These are phyloP conservation scores for Wiebesia pumilae DNA, from an alignment of 1,140 invertebrate genomes.

Conservation along the genomic window DNA sequence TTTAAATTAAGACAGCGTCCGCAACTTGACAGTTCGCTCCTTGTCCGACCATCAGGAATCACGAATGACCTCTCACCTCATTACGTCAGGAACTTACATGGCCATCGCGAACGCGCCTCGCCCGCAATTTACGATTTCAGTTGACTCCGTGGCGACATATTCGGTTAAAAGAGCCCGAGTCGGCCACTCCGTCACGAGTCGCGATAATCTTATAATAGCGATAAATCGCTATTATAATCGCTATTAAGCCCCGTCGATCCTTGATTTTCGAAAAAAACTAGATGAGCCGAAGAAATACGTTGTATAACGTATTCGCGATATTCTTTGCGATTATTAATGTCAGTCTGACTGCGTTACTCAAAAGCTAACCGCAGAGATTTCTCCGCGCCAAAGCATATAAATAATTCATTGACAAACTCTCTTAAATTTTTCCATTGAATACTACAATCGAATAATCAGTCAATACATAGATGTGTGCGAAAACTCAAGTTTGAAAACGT, in stretches of 20 bases:
- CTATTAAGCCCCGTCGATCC: not conserved
- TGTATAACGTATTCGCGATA: too few species aligned
- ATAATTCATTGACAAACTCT: too few species aligned
- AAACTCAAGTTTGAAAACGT: too few species aligned
- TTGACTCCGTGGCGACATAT: conserved; percentile 48
- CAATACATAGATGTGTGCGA: too few species aligned
- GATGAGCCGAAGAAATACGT: not conserved
- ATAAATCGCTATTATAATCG: conserved; percentile 37
- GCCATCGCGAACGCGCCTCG: not conserved
- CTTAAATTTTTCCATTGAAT: too few species aligned
- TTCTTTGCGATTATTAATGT: too few species aligned
- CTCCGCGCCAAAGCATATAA: too few species aligned
- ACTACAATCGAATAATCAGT: too few species aligned
- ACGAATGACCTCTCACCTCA: conserved; percentile 48
- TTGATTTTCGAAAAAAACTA: not conserved
- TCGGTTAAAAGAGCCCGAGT: not conserved
- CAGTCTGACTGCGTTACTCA: too few species aligned
- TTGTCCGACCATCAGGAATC: conserved; percentile 34
- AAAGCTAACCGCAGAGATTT: not conserved
- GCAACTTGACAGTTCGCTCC: not conserved
- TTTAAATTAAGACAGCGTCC: conserved; percentile 52
- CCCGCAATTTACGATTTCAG: conserved; percentile 52
- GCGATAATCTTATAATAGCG: conserved; percentile 51
- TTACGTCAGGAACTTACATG: conserved; percentile 45
- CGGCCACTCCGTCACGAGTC: conserved; percentile 37